Evolutionary conservation across 2,113 vertebrate species (phyloP).

Genomic region (Antidorcas marsupialis): DNA sequence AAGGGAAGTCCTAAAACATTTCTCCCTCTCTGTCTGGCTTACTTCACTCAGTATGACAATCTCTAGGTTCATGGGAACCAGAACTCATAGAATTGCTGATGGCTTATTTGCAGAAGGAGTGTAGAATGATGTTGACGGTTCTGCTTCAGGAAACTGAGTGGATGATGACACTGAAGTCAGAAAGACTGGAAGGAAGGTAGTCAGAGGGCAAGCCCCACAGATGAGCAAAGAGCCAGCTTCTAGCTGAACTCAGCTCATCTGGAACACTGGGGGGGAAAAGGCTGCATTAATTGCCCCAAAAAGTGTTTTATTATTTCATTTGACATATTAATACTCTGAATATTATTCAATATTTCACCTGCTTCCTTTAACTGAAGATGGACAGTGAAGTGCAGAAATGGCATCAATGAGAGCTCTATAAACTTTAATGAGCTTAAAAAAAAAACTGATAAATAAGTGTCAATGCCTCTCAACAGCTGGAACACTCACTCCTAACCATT

Average conservation of each 20-base stretch:
- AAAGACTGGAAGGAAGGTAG: not conserved
- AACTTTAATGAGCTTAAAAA: constrained; percentile 37
- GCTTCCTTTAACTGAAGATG: not conserved
- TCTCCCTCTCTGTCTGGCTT: not conserved
- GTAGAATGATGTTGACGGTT: not conserved
- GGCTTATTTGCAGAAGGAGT: not conserved
- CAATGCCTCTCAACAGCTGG: not conserved
- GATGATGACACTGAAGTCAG: not conserved
- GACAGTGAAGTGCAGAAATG: not conserved
- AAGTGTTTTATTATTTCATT: not conserved
- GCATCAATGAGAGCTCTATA: not conserved
- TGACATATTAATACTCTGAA: not conserved
- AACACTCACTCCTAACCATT: not conserved
- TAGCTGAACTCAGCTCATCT: not conserved
- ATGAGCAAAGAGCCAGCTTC: not conserved
- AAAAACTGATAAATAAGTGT: not conserved
- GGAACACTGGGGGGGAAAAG: not conserved
- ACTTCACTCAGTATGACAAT: not conserved
- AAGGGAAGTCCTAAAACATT: not conserved
- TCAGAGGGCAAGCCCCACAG: not conserved
- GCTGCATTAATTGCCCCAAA: not conserved
- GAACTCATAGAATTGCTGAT: not conserved
- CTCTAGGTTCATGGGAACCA: not conserved
- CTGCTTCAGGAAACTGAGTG: not conserved
- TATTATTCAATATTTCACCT: not conserved